phyloP scores from a whole-genome alignment of 2,797 vertebrate species.

The Tiaroga cobitis region DNA sequence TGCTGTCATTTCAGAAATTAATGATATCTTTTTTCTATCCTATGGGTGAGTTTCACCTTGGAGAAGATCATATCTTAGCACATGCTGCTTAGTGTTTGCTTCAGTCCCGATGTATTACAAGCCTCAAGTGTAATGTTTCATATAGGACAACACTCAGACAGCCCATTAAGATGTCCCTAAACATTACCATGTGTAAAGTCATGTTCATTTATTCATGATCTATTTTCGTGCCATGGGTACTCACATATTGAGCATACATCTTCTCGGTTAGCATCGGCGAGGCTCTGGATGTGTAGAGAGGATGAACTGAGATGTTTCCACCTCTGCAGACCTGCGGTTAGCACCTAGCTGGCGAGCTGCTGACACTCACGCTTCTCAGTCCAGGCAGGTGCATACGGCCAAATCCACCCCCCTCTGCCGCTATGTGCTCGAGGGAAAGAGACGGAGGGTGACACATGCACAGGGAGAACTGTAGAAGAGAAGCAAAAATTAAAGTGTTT shows the following conservation, averaged over 20 bases:
- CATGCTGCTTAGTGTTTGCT: constrained; percentile 13
- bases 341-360: constrained; percentile 69
- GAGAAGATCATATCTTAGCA: constrained; percentile 26
- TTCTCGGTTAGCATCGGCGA: neutral
- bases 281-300: constrained; percentile 1
- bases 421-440: neutral
- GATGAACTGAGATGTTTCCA: constrained; percentile 70
- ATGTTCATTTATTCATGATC: constrained; percentile 20
- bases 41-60: constrained; percentile 35
- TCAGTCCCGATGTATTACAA: constrained; percentile 16
- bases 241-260: constrained; percentile 12
- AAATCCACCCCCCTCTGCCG: neutral
- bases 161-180: constrained; percentile 32
- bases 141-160: constrained; percentile 20
- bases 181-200: constrained; percentile 5
- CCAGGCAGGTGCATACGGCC: constrained; percentile 28
- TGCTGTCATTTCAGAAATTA: constrained; percentile 16
- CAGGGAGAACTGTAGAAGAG: constrained; percentile 16
- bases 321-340: constrained; percentile 70
- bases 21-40: constrained; percentile 20
- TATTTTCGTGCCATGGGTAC: constrained; percentile 2
- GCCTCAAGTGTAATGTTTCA: constrained; percentile 27
- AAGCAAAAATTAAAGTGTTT: constrained; percentile 20
- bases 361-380: constrained; percentile 60
- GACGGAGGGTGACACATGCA: neutral